phyloP scores from a whole-genome alignment of 2,113 vertebrate species.

The Probosciger aterrimus region DNA sequence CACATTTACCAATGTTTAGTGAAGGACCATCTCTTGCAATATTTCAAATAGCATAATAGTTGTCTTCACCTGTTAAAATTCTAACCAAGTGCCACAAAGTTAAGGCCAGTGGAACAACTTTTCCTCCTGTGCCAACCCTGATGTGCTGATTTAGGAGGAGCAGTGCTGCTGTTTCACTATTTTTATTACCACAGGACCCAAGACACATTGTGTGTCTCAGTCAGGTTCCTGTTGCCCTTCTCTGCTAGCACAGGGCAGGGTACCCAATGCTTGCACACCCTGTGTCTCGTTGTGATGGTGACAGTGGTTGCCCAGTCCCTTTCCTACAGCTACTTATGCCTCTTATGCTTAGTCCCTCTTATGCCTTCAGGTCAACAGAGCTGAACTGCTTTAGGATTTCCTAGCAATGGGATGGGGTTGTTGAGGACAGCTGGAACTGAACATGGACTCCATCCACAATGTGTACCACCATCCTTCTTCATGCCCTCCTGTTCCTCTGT shows the following conservation, averaged over 20 bases:
- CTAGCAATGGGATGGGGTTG: neutral
- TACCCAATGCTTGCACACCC: neutral
- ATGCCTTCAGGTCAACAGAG: neutral
- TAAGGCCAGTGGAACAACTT: neutral
- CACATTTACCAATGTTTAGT: neutral
- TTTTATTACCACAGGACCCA: neutral
- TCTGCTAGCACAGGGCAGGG: neutral
- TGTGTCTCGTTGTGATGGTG: neutral
- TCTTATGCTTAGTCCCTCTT: neutral
- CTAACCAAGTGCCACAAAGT: neutral
- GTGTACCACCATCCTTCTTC: accelerated
- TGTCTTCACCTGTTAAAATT: neutral
- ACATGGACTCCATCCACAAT: neutral
- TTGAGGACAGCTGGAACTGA: neutral
- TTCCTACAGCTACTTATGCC: neutral
- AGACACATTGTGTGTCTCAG: neutral
- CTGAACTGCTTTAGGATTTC: neutral
- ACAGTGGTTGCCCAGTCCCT: neutral
- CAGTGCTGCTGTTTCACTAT: neutral
- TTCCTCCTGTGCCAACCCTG: neutral
- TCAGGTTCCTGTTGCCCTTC: neutral
- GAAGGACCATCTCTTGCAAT: neutral
- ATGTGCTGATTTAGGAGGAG: neutral
- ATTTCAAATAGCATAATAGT: neutral
- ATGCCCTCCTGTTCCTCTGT: accelerated